Conservation (phyloP, 2,888 invertebrate species). For the Eupithecia dodoneata region DNA sequence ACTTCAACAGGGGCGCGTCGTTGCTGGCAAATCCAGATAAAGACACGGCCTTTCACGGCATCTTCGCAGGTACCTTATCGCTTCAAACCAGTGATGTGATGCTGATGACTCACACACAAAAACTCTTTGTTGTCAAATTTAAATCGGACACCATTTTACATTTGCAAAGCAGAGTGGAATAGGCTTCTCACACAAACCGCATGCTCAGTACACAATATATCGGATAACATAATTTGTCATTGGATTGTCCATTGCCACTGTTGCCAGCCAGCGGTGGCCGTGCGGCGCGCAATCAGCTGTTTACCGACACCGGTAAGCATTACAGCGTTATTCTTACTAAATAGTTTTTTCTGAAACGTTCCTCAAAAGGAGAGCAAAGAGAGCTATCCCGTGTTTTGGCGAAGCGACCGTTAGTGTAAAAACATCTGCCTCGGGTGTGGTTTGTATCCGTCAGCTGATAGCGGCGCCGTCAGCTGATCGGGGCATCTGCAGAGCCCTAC, state of each 20-base stretch:
- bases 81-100: background rate
- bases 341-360: conserved; percentile 5
- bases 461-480: background rate
- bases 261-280: background rate
- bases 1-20: background rate
- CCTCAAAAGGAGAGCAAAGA: background rate
- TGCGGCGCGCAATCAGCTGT: background rate
- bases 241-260: conserved; percentile 3
- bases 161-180: background rate
- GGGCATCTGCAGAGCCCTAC: background rate
- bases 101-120: background rate
- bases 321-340: background rate
- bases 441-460: conserved; percentile 16
- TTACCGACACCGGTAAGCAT: conserved; percentile 6
- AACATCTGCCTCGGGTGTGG: conserved; percentile 26
- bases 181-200: background rate
- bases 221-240: conserved; percentile 13
- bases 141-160: background rate
- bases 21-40: conserved; percentile 1
- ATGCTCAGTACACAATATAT: background rate
- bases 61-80: background rate
- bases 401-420: background rate
- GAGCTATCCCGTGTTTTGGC: conserved; percentile 1
- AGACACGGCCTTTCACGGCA: background rate
- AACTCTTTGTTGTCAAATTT: background rate